A percentile compares a stretch with the other conserved stretches of the same genome.
phyloP scores from a whole-genome alignment of 2,113 vertebrate species.

The Gallinago undulata region DNA sequence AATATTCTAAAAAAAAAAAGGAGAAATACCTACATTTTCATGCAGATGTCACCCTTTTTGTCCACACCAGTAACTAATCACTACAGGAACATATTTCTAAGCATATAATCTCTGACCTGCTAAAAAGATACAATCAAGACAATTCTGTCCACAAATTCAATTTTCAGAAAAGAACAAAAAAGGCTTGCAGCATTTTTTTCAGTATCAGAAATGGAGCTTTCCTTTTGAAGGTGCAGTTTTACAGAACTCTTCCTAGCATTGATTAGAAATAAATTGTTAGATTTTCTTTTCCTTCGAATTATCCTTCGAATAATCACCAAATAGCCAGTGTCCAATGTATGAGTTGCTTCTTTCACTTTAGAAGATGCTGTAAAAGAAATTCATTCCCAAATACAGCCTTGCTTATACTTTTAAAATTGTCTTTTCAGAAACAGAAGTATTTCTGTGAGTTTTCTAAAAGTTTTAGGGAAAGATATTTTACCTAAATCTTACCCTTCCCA shows the following conservation, averaged over 20 bases:
- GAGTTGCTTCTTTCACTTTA: background rate
- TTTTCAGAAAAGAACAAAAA: background rate
- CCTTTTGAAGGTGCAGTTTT: background rate
- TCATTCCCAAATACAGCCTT: background rate
- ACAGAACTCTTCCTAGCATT: background rate
- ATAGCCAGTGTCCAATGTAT: background rate
- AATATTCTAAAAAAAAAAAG: background rate
- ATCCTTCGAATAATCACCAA: background rate
- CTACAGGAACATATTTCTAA: background rate
- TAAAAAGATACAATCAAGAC: background rate
- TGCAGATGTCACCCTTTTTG: background rate
- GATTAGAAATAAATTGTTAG: background rate
- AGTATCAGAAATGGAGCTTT: background rate
- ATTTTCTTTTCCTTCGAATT: background rate
- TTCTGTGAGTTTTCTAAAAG: background rate
- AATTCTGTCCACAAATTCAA: background rate
- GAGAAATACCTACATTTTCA: background rate
- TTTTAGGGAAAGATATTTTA: background rate
- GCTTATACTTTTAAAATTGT: background rate
- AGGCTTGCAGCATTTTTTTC: background rate
- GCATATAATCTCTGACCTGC: background rate
- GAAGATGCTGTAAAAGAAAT: background rate
- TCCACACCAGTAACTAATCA: background rate
- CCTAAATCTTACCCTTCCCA: constrained; percentile 6
- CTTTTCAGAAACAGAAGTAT: background rate